These are phyloP conservation scores for Phyllostomus discolor DNA, from an alignment of 2,113 vertebrate genomes.

Conservation along the genomic window DNA sequence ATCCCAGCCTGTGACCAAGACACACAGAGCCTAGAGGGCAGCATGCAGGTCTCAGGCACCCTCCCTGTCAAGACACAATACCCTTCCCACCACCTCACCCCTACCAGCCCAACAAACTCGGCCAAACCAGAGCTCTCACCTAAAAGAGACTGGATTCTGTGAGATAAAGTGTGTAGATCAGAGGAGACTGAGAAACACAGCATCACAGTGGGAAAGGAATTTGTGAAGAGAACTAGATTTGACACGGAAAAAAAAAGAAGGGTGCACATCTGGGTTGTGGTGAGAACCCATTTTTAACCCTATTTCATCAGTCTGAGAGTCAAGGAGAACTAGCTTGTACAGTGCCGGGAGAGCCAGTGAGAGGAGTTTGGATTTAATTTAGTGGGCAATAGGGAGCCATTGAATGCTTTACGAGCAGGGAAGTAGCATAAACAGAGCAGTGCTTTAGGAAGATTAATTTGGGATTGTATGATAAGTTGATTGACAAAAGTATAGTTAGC, in stretches of 20 bases:
- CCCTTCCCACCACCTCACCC: too few relatives aligned
- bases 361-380: conserved; percentile 22
- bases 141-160: neutral
- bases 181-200: neutral
- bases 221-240: neutral
- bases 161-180: neutral
- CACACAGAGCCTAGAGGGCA: neutral
- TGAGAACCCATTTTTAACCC: neutral
- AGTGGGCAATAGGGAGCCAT: conserved; percentile 9
- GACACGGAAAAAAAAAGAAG: neutral
- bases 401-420: neutral
- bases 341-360: neutral
- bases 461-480: neutral
- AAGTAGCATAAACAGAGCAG: neutral
- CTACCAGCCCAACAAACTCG: neutral
- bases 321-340: neutral
- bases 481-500: neutral
- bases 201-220: neutral
- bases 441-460: conserved; percentile 47
- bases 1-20: neutral
- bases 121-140: neutral
- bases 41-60: neutral
- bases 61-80: neutral
- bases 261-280: neutral
- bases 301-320: neutral